These are phyloP conservation scores for Salpingus planirostris DNA, from an alignment of 2,888 invertebrate species.

Conservation along the genomic window DNA sequence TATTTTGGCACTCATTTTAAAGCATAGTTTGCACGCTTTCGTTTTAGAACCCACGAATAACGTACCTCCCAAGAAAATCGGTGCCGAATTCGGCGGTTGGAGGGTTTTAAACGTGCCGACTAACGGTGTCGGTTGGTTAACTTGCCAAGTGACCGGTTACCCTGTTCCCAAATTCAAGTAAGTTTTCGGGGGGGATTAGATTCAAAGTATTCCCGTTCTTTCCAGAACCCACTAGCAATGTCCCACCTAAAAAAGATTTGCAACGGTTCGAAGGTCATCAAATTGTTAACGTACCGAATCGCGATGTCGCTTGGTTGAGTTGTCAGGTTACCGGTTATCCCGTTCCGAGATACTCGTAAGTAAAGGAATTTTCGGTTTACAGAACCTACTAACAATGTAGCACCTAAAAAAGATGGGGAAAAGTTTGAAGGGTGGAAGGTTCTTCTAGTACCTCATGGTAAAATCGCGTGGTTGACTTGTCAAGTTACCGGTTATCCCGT, in stretches of 20 bases:
- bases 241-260: slow-evolving; percentile 53
- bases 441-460: slow-evolving; percentile 44
- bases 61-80: slow-evolving; percentile 52
- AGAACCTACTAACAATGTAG: slow-evolving; percentile 51
- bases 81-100: slow-evolving; percentile 48
- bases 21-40: too few relatives aligned
- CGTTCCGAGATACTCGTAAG: slow-evolving; percentile 47
- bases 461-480: slow-evolving; percentile 53
- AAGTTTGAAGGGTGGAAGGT: slow-evolving; percentile 50
- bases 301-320: slow-evolving; percentile 51
- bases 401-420: slow-evolving; percentile 50
- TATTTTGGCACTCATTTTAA: slow-evolving; percentile 6
- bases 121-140: slow-evolving; percentile 50
- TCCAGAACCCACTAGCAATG: slow-evolving; percentile 53
- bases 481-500: slow-evolving; percentile 48
- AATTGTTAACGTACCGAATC: slow-evolving; percentile 47
- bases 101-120: slow-evolving; percentile 49
- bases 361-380: too few relatives aligned
- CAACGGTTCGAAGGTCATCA: slow-evolving; percentile 52
- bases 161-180: slow-evolving; percentile 64
- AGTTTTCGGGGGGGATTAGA: too few relatives aligned
- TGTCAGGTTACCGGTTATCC: slow-evolving; percentile 52
- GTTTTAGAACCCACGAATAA: slow-evolving; percentile 53
- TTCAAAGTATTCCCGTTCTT: too few relatives aligned
- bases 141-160: slow-evolving; percentile 61